These are phyloP conservation scores for Brenthis daphne DNA, from an alignment of 2,888 invertebrate species.

Conservation along the genomic window DNA sequence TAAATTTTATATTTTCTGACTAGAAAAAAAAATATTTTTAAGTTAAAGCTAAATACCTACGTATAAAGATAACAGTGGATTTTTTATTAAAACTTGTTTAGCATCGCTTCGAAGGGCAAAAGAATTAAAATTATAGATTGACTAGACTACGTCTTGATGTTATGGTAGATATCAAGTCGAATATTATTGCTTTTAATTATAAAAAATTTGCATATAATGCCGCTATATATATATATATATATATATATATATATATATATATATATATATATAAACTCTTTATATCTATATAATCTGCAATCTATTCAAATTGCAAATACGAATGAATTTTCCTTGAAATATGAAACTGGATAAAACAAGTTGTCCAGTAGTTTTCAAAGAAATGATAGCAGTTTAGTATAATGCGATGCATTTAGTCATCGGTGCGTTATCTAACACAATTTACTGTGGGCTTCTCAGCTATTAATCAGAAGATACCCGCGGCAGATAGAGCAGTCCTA, in stretches of 20 bases:
- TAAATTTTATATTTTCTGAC: constrained; percentile 3
- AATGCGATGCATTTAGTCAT: constrained; percentile 71
- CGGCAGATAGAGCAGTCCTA: constrained; percentile 26
- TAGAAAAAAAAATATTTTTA: neutral
- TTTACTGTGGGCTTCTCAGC: constrained; percentile 57
- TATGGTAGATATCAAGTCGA: too few species aligned
- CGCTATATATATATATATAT: neutral
- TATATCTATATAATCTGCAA: constrained; percentile 7
- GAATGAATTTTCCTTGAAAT: constrained; percentile 51
- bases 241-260: too few species aligned
- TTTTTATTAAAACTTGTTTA: too few species aligned
- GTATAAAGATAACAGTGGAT: too few species aligned
- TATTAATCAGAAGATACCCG: constrained; percentile 54
- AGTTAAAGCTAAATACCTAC: neutral
- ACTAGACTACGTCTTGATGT: too few species aligned
- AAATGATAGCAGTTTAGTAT: constrained; percentile 66
- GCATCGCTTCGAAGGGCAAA: too few species aligned
- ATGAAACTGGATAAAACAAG: constrained; percentile 62
- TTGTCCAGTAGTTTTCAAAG: constrained; percentile 67
- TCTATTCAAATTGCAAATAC: constrained; percentile 22
- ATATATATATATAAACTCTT: neutral
- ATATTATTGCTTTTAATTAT: too few species aligned
- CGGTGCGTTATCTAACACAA: constrained; percentile 66
- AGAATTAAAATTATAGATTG: too few species aligned
- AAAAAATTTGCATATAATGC: too few species aligned